A percentile compares a stretch with the other conserved stretches of the same genome.
These are phyloP conservation scores for Caenorhabditis virilis DNA, from an alignment of 2,888 invertebrate species.

Conservation along the genomic window DNA sequence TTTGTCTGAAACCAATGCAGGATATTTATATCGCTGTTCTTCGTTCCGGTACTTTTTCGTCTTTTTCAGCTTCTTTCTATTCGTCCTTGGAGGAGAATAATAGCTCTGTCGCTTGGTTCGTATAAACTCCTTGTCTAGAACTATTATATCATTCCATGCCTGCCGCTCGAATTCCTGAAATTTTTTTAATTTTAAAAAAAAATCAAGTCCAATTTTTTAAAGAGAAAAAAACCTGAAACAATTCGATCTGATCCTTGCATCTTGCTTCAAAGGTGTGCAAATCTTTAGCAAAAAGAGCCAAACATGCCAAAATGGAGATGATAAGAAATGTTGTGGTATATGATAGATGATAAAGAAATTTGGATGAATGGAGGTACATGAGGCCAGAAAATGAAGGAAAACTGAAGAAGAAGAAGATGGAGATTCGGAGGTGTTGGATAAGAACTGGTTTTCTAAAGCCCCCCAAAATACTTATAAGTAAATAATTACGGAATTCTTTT, in stretches of 20 bases:
- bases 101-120: constrained; percentile 12
- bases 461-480: no score
- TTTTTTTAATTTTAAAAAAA: no score
- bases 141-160: constrained; percentile 24
- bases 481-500: no score
- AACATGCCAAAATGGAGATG: neutral
- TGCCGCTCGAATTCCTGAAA: constrained; percentile 23
- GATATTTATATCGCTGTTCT: constrained; percentile 5
- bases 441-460: no score
- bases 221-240: no score
- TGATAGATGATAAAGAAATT: constrained; percentile 1
- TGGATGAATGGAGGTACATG: no score
- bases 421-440: no score
- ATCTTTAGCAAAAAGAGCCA: constrained; percentile 11
- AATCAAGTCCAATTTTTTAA: no score
- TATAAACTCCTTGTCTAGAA: constrained; percentile 5
- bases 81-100: constrained; percentile 4
- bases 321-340: constrained; percentile 16
- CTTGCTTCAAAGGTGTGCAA: constrained; percentile 9
- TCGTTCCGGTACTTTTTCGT: no score
- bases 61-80: constrained; percentile 4
- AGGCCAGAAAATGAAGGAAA: no score
- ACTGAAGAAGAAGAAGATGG: no score
- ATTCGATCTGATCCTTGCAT: constrained; percentile 7
- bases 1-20: constrained; percentile 9